These are phyloP conservation scores for Bedellia somnulentella DNA, from an alignment of 2,888 invertebrate genomes.

Conservation along the genomic window DNA sequence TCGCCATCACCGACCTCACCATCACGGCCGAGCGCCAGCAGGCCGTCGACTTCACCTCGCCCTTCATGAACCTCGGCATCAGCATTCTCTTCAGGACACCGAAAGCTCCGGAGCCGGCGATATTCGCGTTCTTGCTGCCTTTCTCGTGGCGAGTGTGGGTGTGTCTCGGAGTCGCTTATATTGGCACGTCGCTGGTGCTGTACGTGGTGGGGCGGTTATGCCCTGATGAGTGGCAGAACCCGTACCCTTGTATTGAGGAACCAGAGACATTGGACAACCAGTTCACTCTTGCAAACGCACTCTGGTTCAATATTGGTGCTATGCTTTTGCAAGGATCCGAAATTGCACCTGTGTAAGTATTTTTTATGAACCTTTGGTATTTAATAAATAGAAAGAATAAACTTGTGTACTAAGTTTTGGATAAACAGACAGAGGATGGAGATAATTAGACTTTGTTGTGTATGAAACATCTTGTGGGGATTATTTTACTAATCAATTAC, in stretches of 20 bases:
- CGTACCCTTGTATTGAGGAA: slow-evolving; percentile 82
- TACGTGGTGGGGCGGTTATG: slow-evolving; percentile 80
- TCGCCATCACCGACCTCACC: slow-evolving; percentile 90
- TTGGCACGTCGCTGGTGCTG: slow-evolving; percentile 77
- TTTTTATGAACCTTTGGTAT: too few species aligned
- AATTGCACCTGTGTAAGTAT: slow-evolving; percentile 82
- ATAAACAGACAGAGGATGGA: too few species aligned
- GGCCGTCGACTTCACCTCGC: slow-evolving; percentile 92
- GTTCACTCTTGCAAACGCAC: slow-evolving; percentile 79
- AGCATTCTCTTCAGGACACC: slow-evolving; percentile 88
- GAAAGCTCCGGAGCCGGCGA: slow-evolving; percentile 75
- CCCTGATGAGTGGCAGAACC: slow-evolving; percentile 88
- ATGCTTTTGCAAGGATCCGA: slow-evolving; percentile 87
- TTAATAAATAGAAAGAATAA: too few species aligned
- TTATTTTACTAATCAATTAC: too few species aligned
- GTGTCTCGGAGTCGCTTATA: slow-evolving; percentile 79
- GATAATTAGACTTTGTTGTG: too few species aligned
- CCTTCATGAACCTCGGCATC: slow-evolving; percentile 94
- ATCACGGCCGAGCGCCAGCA: slow-evolving; percentile 86
- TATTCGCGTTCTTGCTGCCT: slow-evolving; percentile 90
- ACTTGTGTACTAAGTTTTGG: too few species aligned
- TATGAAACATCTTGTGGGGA: too few species aligned
- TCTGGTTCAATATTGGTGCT: slow-evolving; percentile 88
- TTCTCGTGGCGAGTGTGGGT: slow-evolving; percentile 83
- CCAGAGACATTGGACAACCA: slow-evolving; percentile 82